Evolutionary conservation across 2,113 vertebrate genomes (phyloP).

Genomic region (Clinocottus analis): DNA sequence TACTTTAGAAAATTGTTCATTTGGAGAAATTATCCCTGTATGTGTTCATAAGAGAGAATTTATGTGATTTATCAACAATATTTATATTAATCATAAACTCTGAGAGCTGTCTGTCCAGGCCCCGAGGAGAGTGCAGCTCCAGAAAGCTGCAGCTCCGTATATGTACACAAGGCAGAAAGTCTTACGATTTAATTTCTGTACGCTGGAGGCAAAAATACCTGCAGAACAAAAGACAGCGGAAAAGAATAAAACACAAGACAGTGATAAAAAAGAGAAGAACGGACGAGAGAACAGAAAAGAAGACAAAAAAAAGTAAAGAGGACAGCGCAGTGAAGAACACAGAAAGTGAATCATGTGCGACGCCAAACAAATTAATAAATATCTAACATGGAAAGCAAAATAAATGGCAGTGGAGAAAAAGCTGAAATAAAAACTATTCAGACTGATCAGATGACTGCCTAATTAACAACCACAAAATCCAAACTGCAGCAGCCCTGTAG

Average conservation of each 20-base stretch:
- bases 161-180: conserved; percentile 79
- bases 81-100: conserved; percentile 59
- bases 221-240: conserved; percentile 36
- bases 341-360: conserved; percentile 38
- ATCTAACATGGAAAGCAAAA: conserved; percentile 29
- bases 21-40: conserved; percentile 69
- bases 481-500: conserved; percentile 74
- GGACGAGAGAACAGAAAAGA: not conserved
- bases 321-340: conserved; percentile 12
- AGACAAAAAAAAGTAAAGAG: not conserved
- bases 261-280: conserved; percentile 4
- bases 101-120: conserved; percentile 62
- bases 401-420: conserved; percentile 35
- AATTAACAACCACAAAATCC: conserved; percentile 57
- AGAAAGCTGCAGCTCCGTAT: conserved; percentile 60
- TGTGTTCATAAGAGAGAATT: conserved; percentile 55
- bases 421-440: conserved; percentile 26
- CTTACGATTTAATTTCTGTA: conserved; percentile 63
- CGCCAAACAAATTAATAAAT: conserved; percentile 33
- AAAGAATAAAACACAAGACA: conserved; percentile 19
- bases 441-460: conserved; percentile 31
- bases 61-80: conserved; percentile 62
- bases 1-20: conserved; percentile 62
- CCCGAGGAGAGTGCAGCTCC: conserved; percentile 58
- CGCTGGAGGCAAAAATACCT: conserved; percentile 59